Evolutionary conservation across 2,888 invertebrate species (phyloP).

Genomic region (Pyrrhia umbra): DNA sequence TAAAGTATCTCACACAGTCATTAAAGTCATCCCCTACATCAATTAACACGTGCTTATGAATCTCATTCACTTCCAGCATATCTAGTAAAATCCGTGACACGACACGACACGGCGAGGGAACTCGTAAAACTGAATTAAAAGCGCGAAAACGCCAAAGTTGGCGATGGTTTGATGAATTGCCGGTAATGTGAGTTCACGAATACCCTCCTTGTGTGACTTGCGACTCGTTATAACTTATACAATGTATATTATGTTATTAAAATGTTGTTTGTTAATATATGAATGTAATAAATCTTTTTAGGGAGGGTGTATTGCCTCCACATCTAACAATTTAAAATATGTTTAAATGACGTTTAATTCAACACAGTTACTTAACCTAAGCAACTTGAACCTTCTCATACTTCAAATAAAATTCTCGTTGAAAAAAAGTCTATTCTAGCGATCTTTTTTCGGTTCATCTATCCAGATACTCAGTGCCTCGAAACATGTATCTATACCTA

Average conservation of each 20-base stretch:
- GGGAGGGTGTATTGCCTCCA: not conserved
- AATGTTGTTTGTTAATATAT: conserved; percentile 30
- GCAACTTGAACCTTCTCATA: too few species aligned
- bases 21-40: conserved; percentile 45
- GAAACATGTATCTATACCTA: too few species aligned
- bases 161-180: conserved; percentile 81
- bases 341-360: too few species aligned
- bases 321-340: too few species aligned
- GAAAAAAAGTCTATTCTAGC: too few species aligned
- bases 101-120: conserved; percentile 43
- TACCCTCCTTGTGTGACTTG: conserved; percentile 62
- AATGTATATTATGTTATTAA: conserved; percentile 31
- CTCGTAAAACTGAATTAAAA: conserved; percentile 76
- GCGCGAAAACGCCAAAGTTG: conserved; percentile 76
- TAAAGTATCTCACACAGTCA: conserved; percentile 32
- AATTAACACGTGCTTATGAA: conserved; percentile 54
- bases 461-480: too few species aligned
- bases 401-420: too few species aligned
- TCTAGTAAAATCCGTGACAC: conserved; percentile 35
- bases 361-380: too few species aligned
- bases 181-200: conserved; percentile 74
- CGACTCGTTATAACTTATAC: conserved; percentile 70
- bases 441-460: too few species aligned
- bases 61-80: conserved; percentile 37
- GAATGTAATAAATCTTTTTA: conserved; percentile 20